phyloP scores from a whole-genome alignment of 2,797 vertebrate genomes.

The Dendrocincla tyrannina region DNA sequence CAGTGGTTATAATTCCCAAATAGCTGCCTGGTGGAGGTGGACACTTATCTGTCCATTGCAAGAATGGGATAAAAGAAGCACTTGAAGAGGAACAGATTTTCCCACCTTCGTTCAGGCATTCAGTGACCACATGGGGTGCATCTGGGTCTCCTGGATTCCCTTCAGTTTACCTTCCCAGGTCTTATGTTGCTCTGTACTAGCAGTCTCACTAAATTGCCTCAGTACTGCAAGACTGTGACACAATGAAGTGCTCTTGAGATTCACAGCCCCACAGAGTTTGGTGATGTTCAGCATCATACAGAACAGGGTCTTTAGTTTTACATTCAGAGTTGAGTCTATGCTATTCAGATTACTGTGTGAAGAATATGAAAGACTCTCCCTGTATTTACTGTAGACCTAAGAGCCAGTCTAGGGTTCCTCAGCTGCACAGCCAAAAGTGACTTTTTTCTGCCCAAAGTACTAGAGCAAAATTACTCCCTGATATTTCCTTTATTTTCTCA shows the following conservation, averaged over 20 bases:
- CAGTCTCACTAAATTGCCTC: background rate
- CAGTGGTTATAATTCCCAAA: background rate
- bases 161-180: background rate
- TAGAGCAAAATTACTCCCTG: background rate
- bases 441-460: background rate
- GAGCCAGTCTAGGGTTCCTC: background rate
- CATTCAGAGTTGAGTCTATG: background rate
- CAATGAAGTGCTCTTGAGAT: background rate
- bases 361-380: background rate
- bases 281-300: background rate
- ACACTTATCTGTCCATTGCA: background rate
- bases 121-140: background rate
- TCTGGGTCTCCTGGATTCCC: background rate
- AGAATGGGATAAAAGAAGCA: background rate
- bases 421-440: background rate
- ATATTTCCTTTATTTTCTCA: background rate
- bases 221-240: accelerated
- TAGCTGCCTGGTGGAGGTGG: background rate
- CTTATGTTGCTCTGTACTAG: background rate
- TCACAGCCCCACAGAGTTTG: background rate
- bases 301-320: background rate
- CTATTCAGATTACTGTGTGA: background rate
- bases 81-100: background rate
- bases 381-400: background rate
- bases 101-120: background rate